Base-by-base conservation (phyloP, 2,888 invertebrate species). In the Graphium colonna region DNA sequence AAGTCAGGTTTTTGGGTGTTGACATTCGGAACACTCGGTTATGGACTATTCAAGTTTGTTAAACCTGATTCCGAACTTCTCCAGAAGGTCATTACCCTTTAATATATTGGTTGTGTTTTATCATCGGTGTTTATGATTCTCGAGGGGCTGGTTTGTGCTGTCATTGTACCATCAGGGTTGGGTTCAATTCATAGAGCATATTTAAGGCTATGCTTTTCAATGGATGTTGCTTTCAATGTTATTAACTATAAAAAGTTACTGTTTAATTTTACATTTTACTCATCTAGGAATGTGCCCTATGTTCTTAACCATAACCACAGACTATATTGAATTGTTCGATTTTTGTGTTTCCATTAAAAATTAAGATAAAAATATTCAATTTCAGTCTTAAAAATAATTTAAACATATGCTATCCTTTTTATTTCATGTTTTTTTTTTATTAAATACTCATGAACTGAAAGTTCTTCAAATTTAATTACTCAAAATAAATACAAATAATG, bases 11-110 rank as follows among this genome's bases (percentile, higher is more conserved):
- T 93, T 75, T 93, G 92, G 91, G 80, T 93, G 73, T 73, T 89
- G 68, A 89, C 91, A 57, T 91, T 90, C 65, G 91, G 92, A 71
- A 91, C 91, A 62, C 59, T 93, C 57, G 93, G 93, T 63, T 94
- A 92, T 74, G 84, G 80, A 62, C 81, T 94, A 56, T 86, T 93
- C 79, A 73, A 87, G 70, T 68, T 92, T 68, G 86, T 80, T 82
- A 88, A 88, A 87, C 89, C 89, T 78, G 75, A 82, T 83, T 87
- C 88, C 91, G 68, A 82, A 82, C 69, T 92, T 82, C 67, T 91
- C 76, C 71, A 90, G 87, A 68, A 89, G 89, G 89, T 89, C 82
- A 85, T 72, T 87, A 82, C 71, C 58, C 61, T 69, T 64, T 57
- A 49, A 53, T 63, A 62, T 64, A 64, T 59, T 59, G 56, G 57